Percentiles rank a stretch among this genome's conserved stretches.
These are phyloP conservation scores for Amorpha juglandis DNA, from an alignment of 2,888 invertebrate species.

Conservation along the genomic window DNA sequence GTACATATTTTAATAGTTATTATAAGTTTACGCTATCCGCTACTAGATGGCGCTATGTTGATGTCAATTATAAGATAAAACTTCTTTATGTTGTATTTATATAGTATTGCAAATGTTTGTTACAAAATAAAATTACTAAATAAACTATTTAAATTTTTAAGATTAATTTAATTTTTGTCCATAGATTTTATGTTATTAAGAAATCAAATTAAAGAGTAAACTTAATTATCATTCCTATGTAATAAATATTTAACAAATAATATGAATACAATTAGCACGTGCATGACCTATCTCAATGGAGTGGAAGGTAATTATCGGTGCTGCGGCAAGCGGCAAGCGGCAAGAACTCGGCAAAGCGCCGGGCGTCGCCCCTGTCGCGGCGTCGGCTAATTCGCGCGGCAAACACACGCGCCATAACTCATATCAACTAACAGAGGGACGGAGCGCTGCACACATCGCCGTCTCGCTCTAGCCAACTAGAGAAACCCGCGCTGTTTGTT, in stretches of 20 bases:
- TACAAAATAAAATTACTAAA: not conserved
- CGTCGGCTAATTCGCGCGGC: conserved; percentile 81
- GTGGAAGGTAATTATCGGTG: conserved; percentile 33
- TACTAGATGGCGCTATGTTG: conserved; percentile 64
- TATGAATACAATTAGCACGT: conserved; percentile 17
- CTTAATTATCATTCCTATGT: not conserved
- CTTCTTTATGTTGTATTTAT: not conserved
- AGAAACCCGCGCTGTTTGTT: conserved; percentile 77
- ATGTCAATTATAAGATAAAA: not conserved
- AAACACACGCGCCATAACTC: conserved; percentile 81
- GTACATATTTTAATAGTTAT: not conserved
- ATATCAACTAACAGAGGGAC: conserved; percentile 74
- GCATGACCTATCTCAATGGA: conserved; percentile 43
- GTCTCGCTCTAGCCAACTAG: conserved; percentile 77
- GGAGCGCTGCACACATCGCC: conserved; percentile 61
- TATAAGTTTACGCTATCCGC: conserved; percentile 52
- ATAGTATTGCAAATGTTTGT: too few species aligned
- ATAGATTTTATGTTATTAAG: not conserved
- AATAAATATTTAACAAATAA: not conserved
- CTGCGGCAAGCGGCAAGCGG: conserved; percentile 6
- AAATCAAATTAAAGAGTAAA: not conserved
- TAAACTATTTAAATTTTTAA: not conserved
- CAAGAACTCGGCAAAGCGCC: conserved; percentile 47
- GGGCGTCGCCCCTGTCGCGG: conserved; percentile 74
- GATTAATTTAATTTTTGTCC: not conserved